phyloP scores from a whole-genome alignment of 35 echinoderm and acorn worm species.

The Holothuria glaberrima region DNA sequence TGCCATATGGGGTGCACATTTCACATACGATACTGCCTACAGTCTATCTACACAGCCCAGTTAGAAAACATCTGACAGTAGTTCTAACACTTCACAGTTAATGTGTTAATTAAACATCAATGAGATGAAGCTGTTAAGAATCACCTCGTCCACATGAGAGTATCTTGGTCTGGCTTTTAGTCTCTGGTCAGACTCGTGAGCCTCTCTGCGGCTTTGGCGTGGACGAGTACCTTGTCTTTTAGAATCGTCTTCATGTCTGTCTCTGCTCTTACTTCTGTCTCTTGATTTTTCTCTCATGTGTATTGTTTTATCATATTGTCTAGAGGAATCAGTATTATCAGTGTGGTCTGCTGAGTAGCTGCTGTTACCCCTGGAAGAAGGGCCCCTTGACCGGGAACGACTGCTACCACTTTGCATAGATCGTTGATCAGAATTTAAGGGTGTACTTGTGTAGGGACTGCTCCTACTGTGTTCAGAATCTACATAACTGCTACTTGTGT shows the following conservation, averaged over 20 bases:
- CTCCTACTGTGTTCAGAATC: neutral
- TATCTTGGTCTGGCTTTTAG: slow-evolving; percentile 8
- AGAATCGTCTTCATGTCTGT: slow-evolving; percentile 26
- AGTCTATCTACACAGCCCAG: too few species aligned
- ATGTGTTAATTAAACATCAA: slow-evolving; percentile 7
- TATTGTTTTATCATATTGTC: neutral
- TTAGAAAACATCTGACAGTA: too few species aligned
- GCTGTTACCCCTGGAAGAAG: neutral
- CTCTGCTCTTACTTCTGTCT: slow-evolving; percentile 50
- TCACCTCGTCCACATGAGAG: slow-evolving; percentile 41
- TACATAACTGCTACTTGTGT: slow-evolving; percentile 17
- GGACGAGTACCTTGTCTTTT: slow-evolving; percentile 15
- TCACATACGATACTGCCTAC: slow-evolving; percentile 21
- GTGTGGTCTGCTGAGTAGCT: neutral
- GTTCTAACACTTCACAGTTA: too few species aligned
- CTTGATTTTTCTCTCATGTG: slow-evolving; percentile 26
- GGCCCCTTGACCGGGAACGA: neutral
- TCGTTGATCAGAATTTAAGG: slow-evolving; percentile 9
- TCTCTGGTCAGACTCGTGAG: slow-evolving; percentile 47
- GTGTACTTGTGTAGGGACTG: slow-evolving; percentile 4
- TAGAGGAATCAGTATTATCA: neutral
- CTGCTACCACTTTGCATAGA: neutral
- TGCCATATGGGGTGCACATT: slow-evolving; percentile 36
- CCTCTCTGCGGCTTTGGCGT: slow-evolving; percentile 40
- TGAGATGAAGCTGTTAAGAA: slow-evolving; percentile 22